phyloP scores from a whole-genome alignment of 37 sponge, comb jelly and placozoan genomes.

The Petrosia ficiformis region DNA sequence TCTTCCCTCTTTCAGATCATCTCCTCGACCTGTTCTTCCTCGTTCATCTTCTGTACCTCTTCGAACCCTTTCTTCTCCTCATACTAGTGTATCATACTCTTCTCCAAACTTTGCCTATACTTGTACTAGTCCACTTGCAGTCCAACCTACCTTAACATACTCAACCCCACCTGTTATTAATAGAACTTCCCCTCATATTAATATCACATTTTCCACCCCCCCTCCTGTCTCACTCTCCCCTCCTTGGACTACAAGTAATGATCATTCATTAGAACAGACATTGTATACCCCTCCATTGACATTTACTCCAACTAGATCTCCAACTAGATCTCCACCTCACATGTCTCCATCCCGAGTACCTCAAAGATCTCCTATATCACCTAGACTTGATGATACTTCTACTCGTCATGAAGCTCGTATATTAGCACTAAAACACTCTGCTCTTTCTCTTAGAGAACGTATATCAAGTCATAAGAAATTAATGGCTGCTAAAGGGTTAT shows the following conservation, averaged over 20 bases:
- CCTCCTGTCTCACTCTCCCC: no score
- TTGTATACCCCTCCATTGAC: no score
- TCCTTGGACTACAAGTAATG: no score
- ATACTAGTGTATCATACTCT: neutral
- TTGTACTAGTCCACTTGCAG: neutral
- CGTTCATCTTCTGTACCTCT: neutral
- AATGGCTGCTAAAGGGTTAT: neutral
- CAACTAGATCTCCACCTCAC: neutral
- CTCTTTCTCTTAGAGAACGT: conserved; percentile 47
- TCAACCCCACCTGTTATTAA: neutral
- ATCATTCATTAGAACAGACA: no score
- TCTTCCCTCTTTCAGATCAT: no score
- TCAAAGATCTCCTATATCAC: neutral
- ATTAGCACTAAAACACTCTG: conserved; percentile 19
- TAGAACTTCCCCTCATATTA: neutral
- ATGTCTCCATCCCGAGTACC: neutral
- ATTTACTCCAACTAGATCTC: neutral
- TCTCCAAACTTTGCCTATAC: neutral
- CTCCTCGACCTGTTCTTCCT: neutral
- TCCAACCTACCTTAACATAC: neutral
- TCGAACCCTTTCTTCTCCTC: neutral
- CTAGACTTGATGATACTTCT: neutral
- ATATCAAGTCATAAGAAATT: conserved; percentile 32
- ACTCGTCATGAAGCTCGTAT: neutral
- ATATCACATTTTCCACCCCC: neutral